These are phyloP conservation scores for Stegastes partitus DNA, from an alignment of 2,113 vertebrate species.

Conservation along the genomic window DNA sequence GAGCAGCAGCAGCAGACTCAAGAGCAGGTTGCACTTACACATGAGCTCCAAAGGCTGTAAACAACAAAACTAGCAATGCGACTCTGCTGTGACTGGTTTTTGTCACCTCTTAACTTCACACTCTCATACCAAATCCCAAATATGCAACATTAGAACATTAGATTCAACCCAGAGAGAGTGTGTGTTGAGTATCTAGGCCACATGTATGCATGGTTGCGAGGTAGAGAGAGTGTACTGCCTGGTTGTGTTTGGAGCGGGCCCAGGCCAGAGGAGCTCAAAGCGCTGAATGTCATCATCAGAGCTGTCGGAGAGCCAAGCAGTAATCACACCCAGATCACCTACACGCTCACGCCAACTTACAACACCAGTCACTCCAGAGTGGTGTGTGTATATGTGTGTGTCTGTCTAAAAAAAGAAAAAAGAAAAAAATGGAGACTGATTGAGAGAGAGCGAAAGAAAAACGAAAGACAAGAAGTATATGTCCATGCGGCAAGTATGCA, in stretches of 20 bases:
- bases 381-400: conserved; percentile 59
- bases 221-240: conserved; percentile 76
- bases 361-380: conserved; percentile 79
- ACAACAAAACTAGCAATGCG: conserved; percentile 28
- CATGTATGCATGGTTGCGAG: conserved; percentile 77
- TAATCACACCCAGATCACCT: conserved; percentile 91
- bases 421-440: conserved; percentile 56
- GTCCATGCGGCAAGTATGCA: conserved; percentile 65
- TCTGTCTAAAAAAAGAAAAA: conserved; percentile 38
- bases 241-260: conserved; percentile 82
- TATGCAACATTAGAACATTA: conserved; percentile 22
- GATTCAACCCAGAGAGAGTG: conserved; percentile 25
- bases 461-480: conserved; percentile 70
- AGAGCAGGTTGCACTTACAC: conserved; percentile 63
- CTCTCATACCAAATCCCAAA: not conserved
- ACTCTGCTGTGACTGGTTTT: not conserved
- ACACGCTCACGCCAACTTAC: conserved; percentile 85
- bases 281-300: conserved; percentile 87
- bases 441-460: conserved; percentile 72
- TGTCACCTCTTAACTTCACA: not conserved
- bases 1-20: conserved; percentile 42
- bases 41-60: conserved; percentile 24
- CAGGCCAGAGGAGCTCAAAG: conserved; percentile 83
- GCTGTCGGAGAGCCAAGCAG: conserved; percentile 85
- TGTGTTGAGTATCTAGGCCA: conserved; percentile 68